Conservation (phyloP, 2,888 invertebrate species). For the Thelaira solivaga region DNA sequence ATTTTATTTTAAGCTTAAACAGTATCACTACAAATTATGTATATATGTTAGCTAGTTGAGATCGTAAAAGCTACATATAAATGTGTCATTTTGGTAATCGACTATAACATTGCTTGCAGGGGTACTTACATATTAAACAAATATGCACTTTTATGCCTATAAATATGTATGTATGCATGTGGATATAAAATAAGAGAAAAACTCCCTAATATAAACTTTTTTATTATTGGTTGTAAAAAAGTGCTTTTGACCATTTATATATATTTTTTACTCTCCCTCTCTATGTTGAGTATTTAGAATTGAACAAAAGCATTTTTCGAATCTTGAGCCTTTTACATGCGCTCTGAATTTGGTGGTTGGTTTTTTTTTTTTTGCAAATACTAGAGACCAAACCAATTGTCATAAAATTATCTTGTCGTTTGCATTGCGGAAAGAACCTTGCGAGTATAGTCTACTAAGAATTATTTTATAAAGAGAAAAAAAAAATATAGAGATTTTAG, state of each 20-base stretch:
- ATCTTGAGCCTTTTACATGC: slow-evolving; percentile 43
- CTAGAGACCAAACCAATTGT: slow-evolving; percentile 38
- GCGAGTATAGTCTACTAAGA: not conserved
- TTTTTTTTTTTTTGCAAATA: slow-evolving; percentile 29
- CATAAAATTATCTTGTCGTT: slow-evolving; percentile 28
- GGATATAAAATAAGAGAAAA: not conserved
- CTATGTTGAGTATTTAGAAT: not conserved
- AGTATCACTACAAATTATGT: too few relatives aligned
- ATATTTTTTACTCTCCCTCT: not conserved
- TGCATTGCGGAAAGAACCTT: slow-evolving; percentile 25
- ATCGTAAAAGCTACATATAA: too few relatives aligned
- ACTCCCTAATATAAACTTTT: not conserved
- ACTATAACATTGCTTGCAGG: too few relatives aligned
- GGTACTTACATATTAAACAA: too few relatives aligned
- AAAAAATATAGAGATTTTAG: not conserved
- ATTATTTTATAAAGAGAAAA: slow-evolving; percentile 13
- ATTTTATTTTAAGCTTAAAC: too few relatives aligned
- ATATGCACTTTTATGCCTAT: not conserved
- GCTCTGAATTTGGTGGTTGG: slow-evolving; percentile 42
- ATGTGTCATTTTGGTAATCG: too few relatives aligned
- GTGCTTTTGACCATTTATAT: not conserved
- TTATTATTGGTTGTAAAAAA: slow-evolving; percentile 3
- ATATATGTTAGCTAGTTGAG: too few relatives aligned
- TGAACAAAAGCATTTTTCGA: slow-evolving; percentile 4
- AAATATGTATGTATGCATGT: not conserved